Evolutionary conservation across 2,113 vertebrate genomes (phyloP), one percentile per base, ranked within the genome.

Genomic region (Typhlomys cinereus): DNA sequence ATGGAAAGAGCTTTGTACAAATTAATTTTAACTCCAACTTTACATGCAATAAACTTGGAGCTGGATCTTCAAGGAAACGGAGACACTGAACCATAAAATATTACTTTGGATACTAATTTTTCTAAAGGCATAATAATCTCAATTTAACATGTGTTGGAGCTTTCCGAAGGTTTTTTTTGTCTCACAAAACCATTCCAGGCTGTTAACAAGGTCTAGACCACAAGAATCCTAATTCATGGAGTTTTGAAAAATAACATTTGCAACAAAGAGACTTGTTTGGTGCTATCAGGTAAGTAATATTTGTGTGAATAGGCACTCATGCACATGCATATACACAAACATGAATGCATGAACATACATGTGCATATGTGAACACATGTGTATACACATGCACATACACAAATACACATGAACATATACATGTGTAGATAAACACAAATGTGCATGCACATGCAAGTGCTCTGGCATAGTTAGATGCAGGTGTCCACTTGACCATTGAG

Each of bases 51-150:
- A 74, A 93, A 69, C 25, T 2, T 44, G 74, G 74, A 62, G 70
- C 89, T 88, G 85, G 92, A 92, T 81, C 18, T 94, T 89, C 27
- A 79, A 94, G 79, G 79, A 78, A 95, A 91, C 86, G 64, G 87
- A 86, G 85, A 97, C 52, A 91, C 74, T 50, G 66, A 92, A 82
- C 39, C 41, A 62, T 48, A 41, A 85, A 84, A 85, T 76, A 64
- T 57, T 78, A 46, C 36, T 52, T 94, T 82, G 15, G 80, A 70
- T 50, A 75, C 64, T 79, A n/a, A 70, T 75, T 41, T 87, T 94
- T 81, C 48, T 71, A 44, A n/a, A 17, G 66, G 62, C 44, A 41
- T 54, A 75, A 84, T 17, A 87, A 80, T 82, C 87, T 88, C 54
- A 91, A 54, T 17, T 21, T 41, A 70, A 79, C 48, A 7, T 8